phyloP scores from a whole-genome alignment of 1,140 invertebrate genomes.

The Pseudomyrmex pallidus region DNA sequence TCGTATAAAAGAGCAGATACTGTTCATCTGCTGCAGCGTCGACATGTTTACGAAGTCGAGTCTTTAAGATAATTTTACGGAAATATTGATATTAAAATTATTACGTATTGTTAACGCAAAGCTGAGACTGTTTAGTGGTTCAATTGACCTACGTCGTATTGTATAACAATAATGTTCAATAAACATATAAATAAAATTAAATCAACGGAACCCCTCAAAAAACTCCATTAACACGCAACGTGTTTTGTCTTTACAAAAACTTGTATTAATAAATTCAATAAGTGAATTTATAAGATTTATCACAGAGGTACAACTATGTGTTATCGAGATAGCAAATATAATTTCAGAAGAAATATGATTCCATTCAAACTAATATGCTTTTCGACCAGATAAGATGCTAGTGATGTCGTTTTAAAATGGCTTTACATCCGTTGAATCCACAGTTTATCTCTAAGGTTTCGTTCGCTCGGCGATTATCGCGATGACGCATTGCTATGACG shows the following conservation, averaged over 20 bases:
- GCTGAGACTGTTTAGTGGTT: no score
- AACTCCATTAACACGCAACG: neutral
- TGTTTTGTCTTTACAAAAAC: neutral
- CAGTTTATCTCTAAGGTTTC: conserved; percentile 41
- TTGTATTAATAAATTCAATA: neutral
- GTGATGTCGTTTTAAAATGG: conserved; percentile 51
- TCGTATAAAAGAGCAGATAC: no score
- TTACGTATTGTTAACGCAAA: no score
- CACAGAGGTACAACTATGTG: neutral
- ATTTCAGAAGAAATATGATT: conserved; percentile 33
- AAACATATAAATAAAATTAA: no score
- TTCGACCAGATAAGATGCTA: conserved; percentile 30
- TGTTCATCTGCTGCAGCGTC: no score
- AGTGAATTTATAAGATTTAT: neutral
- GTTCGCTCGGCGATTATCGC: conserved; percentile 45
- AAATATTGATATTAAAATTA: no score
- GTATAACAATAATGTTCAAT: no score
- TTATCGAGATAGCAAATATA: conserved; percentile 11
- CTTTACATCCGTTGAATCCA: conserved; percentile 26
- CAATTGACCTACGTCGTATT: no score
- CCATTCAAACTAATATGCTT: conserved; percentile 34
- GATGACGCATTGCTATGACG: conserved; percentile 53
- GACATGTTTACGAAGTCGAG: no score
- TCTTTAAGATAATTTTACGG: no score
- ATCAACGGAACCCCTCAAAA: neutral